Conservation (phyloP, 2,797 vertebrate genomes). For the Pangasius macronema region DNA sequence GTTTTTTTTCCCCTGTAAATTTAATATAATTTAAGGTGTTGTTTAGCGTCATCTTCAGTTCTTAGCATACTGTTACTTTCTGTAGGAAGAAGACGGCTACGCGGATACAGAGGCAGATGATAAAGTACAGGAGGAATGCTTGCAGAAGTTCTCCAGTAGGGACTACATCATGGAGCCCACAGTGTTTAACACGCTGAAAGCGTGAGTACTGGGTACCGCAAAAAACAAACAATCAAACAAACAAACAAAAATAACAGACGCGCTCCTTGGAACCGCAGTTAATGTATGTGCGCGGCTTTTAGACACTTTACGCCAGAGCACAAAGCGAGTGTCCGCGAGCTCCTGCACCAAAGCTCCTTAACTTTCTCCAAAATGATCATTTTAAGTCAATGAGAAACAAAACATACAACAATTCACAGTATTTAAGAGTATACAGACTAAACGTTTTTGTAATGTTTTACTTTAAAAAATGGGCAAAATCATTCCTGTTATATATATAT, state of each 20-base stretch:
- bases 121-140: constrained; percentile 90
- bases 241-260: too few species aligned
- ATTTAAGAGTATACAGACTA: too few species aligned
- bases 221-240: too few species aligned
- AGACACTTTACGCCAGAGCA: background rate
- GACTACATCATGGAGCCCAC: constrained; percentile 99
- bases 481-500: too few species aligned
- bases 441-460: too few species aligned
- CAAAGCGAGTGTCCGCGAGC: background rate
- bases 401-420: too few species aligned
- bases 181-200: constrained; percentile 95
- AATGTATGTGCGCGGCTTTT: background rate
- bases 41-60: background rate
- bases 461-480: too few species aligned
- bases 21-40: background rate
- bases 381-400: too few species aligned
- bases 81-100: constrained; percentile 29
- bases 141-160: constrained; percentile 91
- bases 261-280: background rate
- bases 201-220: constrained; percentile 64
- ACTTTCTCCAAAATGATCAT: too few species aligned
- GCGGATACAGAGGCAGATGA: constrained; percentile 88
- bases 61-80: background rate
- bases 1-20: background rate
- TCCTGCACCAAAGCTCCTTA: too few species aligned